Base-by-base conservation (phyloP, 1,140 invertebrate species). In the Parapsyche elsis region DNA sequence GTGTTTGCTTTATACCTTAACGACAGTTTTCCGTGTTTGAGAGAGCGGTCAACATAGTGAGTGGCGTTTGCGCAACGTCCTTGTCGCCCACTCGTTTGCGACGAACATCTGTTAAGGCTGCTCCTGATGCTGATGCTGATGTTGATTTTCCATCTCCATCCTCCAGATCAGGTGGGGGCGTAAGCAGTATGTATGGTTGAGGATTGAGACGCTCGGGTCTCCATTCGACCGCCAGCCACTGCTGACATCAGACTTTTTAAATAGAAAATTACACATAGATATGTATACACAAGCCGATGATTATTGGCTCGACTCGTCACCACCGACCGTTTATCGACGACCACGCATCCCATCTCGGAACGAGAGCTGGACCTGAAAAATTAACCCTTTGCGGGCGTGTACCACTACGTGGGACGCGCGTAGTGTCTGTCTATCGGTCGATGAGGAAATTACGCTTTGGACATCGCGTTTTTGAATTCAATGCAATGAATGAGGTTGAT, bases 161-260 rank as follows among this genome's bases (percentile, higher is more conserved):
- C 12, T 53, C 49, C 12, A 53, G 4, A 16, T 53, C 49, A 53
- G 49, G 49, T 53, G 49, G 49, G 16, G 49, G 49, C 49, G 49
- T 53, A 46, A 46, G 45, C 45, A 46, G 12, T 12, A n/a, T 38
- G 2, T 7, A 38, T 38, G 30, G 30, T 7, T n/a, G 30, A 38
- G 30, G 7, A 4, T 38, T 7, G 30, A 38, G 30, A 38, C 30
- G 1, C 30, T 1, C 1, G 30, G 30, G n/a, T n/a, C n/a, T 14
- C 49, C 10, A 53, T 12, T 53, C 49, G 49, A 16, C 2, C 12
- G 12, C 16, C 49, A 14, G 12, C 49, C 10, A 12, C 49, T 53
- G 49, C 49, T 53, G 49, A 53, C 49, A 53, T 53, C 49, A 53
- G 12, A 14, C 49, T 53, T 53, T 53, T 53, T 53, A 53, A 53